These are phyloP conservation scores for Sakesphorus luctuosus DNA, from an alignment of 2,113 vertebrate genomes.

Conservation along the genomic window DNA sequence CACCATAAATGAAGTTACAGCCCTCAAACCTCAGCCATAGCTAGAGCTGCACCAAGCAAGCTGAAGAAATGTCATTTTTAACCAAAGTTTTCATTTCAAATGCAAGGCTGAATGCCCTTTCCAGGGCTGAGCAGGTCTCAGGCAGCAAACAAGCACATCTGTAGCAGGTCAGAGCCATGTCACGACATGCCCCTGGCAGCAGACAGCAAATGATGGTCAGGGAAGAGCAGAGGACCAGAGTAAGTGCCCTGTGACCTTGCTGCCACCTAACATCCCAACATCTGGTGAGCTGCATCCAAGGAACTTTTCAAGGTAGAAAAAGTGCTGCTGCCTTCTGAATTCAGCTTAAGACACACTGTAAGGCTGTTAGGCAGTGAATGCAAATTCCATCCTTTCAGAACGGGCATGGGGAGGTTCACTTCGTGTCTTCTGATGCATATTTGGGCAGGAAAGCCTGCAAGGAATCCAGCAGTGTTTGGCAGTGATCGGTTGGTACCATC, in stretches of 20 bases:
- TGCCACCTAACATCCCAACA: background rate
- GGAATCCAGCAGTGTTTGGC: background rate
- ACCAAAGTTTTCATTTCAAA: background rate
- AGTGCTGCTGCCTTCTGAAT: background rate
- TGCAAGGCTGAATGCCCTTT: background rate
- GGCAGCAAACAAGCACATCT: background rate
- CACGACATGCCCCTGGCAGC: rapidly evolving
- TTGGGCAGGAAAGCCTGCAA: background rate
- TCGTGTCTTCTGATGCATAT: background rate
- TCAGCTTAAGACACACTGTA: background rate
- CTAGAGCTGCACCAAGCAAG: background rate
- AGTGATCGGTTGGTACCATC: background rate
- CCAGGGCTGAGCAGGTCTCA: background rate
- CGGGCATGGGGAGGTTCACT: background rate
- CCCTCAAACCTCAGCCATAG: background rate
- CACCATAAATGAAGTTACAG: background rate
- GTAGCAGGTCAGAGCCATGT: background rate
- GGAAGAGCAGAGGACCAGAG: background rate
- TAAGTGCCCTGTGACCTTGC: background rate
- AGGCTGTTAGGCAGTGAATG: background rate
- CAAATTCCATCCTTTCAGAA: background rate
- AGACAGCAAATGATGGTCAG: background rate
- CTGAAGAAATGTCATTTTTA: background rate
- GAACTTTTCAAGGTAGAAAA: background rate
- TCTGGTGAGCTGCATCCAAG: background rate